Conservation (phyloP, 2,797 vertebrate species). For the Cryptoprocta ferox region DNA sequence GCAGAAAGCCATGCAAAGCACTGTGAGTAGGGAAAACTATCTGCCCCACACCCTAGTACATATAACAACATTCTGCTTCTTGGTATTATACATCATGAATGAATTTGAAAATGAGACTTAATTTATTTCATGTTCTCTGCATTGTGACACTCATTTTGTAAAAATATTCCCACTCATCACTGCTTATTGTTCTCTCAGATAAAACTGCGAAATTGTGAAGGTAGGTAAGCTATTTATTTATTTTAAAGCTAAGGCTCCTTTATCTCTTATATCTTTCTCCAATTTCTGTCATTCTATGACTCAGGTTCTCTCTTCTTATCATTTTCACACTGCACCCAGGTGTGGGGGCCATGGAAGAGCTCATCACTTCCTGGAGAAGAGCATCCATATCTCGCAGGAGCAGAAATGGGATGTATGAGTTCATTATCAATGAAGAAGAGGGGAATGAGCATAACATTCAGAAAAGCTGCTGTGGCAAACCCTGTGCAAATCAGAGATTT, state of each 20-base stretch:
- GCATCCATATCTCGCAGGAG: background rate
- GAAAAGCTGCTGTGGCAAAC: conserved; percentile 6
- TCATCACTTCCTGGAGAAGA: conserved; percentile 50
- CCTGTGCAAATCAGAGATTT: conserved; percentile 65
- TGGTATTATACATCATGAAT: background rate
- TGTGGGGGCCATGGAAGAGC: background rate
- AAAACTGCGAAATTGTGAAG: conserved; percentile 38
- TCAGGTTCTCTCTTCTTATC: conserved; percentile 29
- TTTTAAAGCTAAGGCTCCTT: conserved; percentile 30
- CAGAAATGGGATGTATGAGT: conserved; percentile 22
- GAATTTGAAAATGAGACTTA: conserved; percentile 49
- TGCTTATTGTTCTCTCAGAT: conserved; percentile 46
- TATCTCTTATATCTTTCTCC: background rate
- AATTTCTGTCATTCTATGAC: background rate
- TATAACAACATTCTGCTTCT: background rate
- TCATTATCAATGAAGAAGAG: conserved; percentile 31
- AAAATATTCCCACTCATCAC: conserved; percentile 41
- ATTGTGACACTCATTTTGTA: background rate
- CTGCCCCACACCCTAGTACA: background rate
- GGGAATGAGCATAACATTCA: conserved; percentile 10
- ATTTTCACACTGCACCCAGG: background rate
- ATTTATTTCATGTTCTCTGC: conserved; percentile 20
- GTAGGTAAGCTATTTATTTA: conserved; percentile 41
- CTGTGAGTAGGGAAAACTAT: background rate
- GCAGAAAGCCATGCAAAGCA: background rate